These are phyloP conservation scores for Pseudochirops cupreus DNA, from an alignment of 2,797 vertebrate genomes.

Conservation along the genomic window DNA sequence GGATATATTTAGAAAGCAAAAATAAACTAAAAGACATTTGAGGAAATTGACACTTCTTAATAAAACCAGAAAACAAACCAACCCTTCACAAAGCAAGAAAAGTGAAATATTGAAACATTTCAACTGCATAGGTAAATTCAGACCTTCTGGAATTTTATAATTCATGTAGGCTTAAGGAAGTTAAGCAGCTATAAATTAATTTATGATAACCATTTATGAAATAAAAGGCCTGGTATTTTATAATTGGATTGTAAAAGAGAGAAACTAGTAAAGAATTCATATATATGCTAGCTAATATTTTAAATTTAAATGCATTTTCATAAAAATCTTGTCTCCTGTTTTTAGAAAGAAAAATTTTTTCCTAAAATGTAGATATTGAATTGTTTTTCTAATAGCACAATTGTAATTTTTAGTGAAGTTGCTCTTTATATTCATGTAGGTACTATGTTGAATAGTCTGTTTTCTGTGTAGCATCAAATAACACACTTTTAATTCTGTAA, in stretches of 20 bases:
- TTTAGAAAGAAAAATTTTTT: background rate
- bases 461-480: conserved; percentile 32
- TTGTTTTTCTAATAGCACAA: background rate
- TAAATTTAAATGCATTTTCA: conserved; percentile 45
- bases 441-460: conserved; percentile 32
- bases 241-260: background rate
- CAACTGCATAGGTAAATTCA: background rate
- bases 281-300: background rate
- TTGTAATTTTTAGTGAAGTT: conserved; percentile 29
- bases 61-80: background rate
- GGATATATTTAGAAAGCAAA: conserved; percentile 45
- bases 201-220: conserved; percentile 10
- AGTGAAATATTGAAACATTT: background rate
- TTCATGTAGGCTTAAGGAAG: background rate
- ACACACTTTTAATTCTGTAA: conserved; percentile 25
- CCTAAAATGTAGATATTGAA: background rate
- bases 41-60: conserved; percentile 26
- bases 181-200: background rate
- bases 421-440: conserved; percentile 1
- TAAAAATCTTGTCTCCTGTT: conserved; percentile 17
- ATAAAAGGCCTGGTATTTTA: background rate
- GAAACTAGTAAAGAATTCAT: background rate
- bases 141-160: conserved; percentile 19
- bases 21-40: conserved; percentile 23
- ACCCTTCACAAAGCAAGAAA: background rate